Base-by-base conservation (phyloP, 2,797 vertebrate genomes). In the Mus minutoides region DNA sequence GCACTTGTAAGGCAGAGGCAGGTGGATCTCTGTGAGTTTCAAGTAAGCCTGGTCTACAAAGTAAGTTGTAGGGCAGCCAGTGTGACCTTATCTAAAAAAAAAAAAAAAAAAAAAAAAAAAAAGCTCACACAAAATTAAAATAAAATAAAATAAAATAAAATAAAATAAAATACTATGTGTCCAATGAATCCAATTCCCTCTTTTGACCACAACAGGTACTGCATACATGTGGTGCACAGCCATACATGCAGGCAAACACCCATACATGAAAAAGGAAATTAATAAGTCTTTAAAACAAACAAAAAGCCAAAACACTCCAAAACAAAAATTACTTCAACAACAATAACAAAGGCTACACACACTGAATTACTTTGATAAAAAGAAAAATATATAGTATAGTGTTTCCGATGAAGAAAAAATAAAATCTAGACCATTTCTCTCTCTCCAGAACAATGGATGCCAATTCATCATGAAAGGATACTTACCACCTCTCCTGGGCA, bases 321-420 rank as follows among this genome's bases (percentile, higher is more conserved):
- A 82, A 58, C n/a, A 80, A 62, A 64, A 58, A 82, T 29, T 62
- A 76, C 40, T 7, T 17, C 46, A 86, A n/a, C 12, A 52, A 86
- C 31, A 69, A n/a, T 6, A 69, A 52, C 14, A n/a, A 85, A 69
- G 17, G 6, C 16, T 43, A 3, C 24, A 11, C 14, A 6, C 31
- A n/a, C 64, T 37, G 21, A 34, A 52, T 69, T 69, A 84, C 73
- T 94, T 88, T 86, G 73, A 89, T 89, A 85, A 93, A 94, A 91
- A 40, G 40, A 46, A 76, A 46, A 46, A 76, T 46, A 29, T 46
- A 76, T 76, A 86, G 21, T 87, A 77, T 73, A 82, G 58, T 37
- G 17, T 64, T 94, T 97, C 22, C 79, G 84, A 79, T 88, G 56
- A 90, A 94, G 49, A 91, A 78, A 80, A 82, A 84, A 76, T 71